phyloP scores from a whole-genome alignment of 1,140 invertebrate species.

The Caenorhabditis remanei region DNA sequence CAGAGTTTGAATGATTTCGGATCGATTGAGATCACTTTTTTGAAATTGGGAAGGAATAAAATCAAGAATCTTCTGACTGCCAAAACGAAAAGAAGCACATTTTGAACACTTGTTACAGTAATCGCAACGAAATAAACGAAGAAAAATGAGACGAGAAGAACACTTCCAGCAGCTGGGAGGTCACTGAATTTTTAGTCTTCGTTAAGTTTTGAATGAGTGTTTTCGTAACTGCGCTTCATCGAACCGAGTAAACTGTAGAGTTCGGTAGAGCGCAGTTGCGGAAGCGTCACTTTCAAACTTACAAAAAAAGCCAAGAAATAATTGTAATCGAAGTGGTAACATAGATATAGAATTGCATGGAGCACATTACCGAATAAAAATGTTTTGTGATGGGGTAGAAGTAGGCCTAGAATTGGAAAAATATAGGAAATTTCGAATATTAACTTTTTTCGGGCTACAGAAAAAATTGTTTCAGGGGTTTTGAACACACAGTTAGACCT shows the following conservation, averaged over 20 bases:
- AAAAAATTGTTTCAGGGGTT: too few species aligned
- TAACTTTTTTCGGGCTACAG: background rate
- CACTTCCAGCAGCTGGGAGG: constrained; percentile 11
- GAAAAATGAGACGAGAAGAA: background rate
- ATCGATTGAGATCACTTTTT: constrained; percentile 16
- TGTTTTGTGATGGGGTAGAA: constrained; percentile 10
- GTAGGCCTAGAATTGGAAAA: background rate
- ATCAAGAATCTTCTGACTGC: constrained; percentile 11
- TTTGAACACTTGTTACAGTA: constrained; percentile 25
- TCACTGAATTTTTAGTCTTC: background rate
- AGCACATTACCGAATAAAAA: constrained; percentile 30
- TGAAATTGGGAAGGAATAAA: constrained; percentile 22
- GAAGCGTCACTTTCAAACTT: background rate
- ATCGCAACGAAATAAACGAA: constrained; percentile 7
- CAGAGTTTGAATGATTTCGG: background rate
- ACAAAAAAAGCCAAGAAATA: constrained; percentile 5
- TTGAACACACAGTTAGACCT: too few species aligned
- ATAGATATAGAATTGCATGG: constrained; percentile 8
- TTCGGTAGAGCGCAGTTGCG: background rate
- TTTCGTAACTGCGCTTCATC: too few species aligned
- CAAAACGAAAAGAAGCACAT: background rate
- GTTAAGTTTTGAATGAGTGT: too few species aligned
- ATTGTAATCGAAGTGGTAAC: background rate
- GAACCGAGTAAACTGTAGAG: background rate
- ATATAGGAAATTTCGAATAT: too few species aligned